A percentile compares a stretch with the other conserved stretches of the same genome.
phyloP scores from a whole-genome alignment of 2,113 vertebrate genomes.

The Seriola quinqueradiata region DNA sequence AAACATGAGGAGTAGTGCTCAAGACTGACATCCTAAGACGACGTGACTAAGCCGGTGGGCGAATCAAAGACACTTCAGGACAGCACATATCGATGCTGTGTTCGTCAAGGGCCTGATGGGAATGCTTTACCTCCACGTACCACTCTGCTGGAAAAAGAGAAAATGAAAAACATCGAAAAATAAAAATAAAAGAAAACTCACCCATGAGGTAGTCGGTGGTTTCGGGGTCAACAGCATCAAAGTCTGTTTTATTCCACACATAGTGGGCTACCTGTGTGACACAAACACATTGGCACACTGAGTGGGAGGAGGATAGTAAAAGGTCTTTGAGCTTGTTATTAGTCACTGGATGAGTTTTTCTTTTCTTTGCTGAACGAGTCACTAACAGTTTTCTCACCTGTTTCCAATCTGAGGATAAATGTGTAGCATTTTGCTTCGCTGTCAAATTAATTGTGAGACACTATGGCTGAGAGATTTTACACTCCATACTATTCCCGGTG shows the following conservation, averaged over 20 bases:
- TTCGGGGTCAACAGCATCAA: slow-evolving; percentile 79
- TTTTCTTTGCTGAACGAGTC: not conserved
- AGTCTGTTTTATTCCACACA: slow-evolving; percentile 84
- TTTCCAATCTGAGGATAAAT: not conserved
- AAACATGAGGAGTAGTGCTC: not conserved
- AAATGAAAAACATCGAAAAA: not conserved
- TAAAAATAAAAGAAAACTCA: slow-evolving; percentile 43
- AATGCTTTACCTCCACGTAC: not conserved
- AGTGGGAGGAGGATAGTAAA: slow-evolving; percentile 1
- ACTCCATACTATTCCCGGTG: not conserved
- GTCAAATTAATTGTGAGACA: not conserved
- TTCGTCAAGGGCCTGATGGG: not conserved
- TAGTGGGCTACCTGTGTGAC: slow-evolving; percentile 80
- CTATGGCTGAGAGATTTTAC: not conserved
- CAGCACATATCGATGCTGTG: not conserved
- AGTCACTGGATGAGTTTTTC: slow-evolving; percentile 1
- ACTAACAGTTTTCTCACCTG: not conserved
- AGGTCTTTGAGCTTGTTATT: not conserved
- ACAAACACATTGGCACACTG: slow-evolving; percentile 7
- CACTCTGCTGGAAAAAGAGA: not conserved
- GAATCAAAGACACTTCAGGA: slow-evolving; percentile 11
- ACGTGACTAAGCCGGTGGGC: not conserved
- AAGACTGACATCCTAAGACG: not conserved
- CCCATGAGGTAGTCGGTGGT: slow-evolving; percentile 86
- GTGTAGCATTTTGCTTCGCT: not conserved